Evolutionary conservation across 1,140 invertebrate species (phyloP), one percentile per base, ranked within the genome.

Genomic region (Bacillus rossius): DNA sequence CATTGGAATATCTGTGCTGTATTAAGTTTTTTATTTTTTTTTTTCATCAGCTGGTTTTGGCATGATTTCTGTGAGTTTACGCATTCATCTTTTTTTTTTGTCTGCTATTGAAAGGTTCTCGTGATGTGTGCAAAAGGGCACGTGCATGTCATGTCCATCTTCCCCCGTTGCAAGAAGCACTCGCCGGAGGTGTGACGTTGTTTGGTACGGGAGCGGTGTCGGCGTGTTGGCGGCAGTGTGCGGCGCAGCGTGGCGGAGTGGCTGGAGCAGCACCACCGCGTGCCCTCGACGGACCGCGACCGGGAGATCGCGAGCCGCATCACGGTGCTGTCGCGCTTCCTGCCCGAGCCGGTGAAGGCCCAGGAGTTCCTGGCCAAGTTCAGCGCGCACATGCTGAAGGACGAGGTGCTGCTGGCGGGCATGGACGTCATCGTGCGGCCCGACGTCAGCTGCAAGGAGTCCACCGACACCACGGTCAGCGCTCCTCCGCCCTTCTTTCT

Each of bases 321-420:
- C 54, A 72, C 76, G 20, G 75, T 79, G 45, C 76, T 87, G 52
- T 83, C 84, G 2, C 80, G 83, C 61, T 91, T 89, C 68, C 75
- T 98, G n/a, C 94, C 94, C 0, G 93, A 98, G 70, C 90, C 92
- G 1, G 85, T 94, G 55, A 98, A 97, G 72, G 90, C 92, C 0
- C 84, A 89, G 64, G 94, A 98, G 74, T 96, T 93, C 73, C 73
- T 98, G 26, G 88, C 87, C 52, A 94, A 94, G 69, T 94, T 98
- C 68, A 92, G 88, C 60, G 73, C 77, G 45, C 86, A 95, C 69
- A 79, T 98, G 74, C 84, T 84, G 56, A 84, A 86, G 64, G 92
- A 96, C 69, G 69, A 79, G 1, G 74, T 79, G n/a, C 71, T 96
- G n/a, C 69, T 94, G 56, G 81, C 85, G 65, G 86, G 87, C 23